Percentiles rank a stretch among this genome's conserved stretches.
These are phyloP conservation scores for Pristionchus maxplancki DNA, from an alignment of 2,888 invertebrate genomes.

Conservation along the genomic window DNA sequence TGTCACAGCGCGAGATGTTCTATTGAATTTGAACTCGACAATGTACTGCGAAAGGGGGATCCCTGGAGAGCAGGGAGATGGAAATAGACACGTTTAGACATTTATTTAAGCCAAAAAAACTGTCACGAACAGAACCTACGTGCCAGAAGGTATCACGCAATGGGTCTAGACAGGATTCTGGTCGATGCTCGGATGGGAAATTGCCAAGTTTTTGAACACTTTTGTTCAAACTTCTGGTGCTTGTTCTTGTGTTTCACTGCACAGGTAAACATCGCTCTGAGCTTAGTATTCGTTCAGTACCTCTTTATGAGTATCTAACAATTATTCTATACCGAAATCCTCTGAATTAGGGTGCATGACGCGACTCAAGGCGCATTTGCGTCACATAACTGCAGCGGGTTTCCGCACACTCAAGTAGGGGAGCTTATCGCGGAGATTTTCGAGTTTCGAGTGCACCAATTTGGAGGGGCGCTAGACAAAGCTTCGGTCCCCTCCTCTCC, in stretches of 20 bases:
- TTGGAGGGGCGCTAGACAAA: background rate
- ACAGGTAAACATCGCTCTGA: no score
- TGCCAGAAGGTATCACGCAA: background rate
- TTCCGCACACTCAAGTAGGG: background rate
- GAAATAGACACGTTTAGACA: background rate
- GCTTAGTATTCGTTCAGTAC: no score
- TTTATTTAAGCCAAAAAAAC: background rate
- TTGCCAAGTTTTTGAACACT: no score
- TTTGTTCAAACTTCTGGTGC: no score
- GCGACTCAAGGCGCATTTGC: background rate
- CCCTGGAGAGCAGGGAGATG: background rate
- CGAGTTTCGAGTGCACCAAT: conserved; percentile 10
- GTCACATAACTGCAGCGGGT: background rate
- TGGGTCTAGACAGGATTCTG: background rate
- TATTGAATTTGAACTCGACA: conserved; percentile 42
- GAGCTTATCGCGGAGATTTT: background rate
- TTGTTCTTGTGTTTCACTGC: no score
- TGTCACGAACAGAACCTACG: background rate
- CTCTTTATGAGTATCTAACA: no score
- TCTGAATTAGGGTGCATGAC: background rate
- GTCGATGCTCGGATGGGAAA: no score
- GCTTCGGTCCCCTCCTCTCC: conserved; percentile 12
- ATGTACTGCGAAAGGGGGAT: conserved; percentile 5
- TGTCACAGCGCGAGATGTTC: conserved; percentile 33
- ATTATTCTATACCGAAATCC: no score